Conservation (phyloP, 2,888 invertebrate genomes). For the Temnothorax unifasciatus region DNA sequence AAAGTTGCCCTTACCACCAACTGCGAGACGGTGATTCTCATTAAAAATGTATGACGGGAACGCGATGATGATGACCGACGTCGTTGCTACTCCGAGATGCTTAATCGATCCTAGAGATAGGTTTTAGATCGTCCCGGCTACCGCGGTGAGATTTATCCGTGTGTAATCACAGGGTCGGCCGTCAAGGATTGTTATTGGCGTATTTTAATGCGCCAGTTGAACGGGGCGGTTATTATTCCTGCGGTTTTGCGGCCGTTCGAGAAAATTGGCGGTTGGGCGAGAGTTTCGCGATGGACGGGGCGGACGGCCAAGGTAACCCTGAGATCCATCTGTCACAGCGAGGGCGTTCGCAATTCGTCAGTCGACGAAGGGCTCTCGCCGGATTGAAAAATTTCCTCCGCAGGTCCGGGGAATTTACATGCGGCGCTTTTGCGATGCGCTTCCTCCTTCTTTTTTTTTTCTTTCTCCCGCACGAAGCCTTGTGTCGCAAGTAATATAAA, state of each 20-base stretch:
- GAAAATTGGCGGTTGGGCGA: slow-evolving; percentile 81
- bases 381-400: slow-evolving; percentile 73
- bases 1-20: slow-evolving; percentile 8
- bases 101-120: slow-evolving; percentile 54
- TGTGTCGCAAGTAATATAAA: slow-evolving; percentile 44
- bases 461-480: neutral
- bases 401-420: slow-evolving; percentile 64
- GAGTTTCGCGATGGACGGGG: slow-evolving; percentile 63
- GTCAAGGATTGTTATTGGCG: slow-evolving; percentile 82
- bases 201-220: slow-evolving; percentile 80
- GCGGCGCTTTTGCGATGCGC: slow-evolving; percentile 47
- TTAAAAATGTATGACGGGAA: slow-evolving; percentile 73
- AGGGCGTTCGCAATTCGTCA: slow-evolving; percentile 78
- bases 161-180: slow-evolving; percentile 80
- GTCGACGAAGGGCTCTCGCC: slow-evolving; percentile 60
- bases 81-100: slow-evolving; percentile 59
- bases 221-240: slow-evolving; percentile 82
- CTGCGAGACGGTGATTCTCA: slow-evolving; percentile 45
- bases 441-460: neutral
- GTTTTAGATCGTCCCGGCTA: slow-evolving; percentile 75
- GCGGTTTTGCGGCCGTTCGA: slow-evolving; percentile 83
- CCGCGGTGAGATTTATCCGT: slow-evolving; percentile 82
- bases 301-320: slow-evolving; percentile 73
- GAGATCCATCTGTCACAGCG: slow-evolving; percentile 81
- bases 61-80: slow-evolving; percentile 78